These are phyloP conservation scores for Andrena hattorfiana DNA, from an alignment of 2,888 invertebrate genomes.

Conservation along the genomic window DNA sequence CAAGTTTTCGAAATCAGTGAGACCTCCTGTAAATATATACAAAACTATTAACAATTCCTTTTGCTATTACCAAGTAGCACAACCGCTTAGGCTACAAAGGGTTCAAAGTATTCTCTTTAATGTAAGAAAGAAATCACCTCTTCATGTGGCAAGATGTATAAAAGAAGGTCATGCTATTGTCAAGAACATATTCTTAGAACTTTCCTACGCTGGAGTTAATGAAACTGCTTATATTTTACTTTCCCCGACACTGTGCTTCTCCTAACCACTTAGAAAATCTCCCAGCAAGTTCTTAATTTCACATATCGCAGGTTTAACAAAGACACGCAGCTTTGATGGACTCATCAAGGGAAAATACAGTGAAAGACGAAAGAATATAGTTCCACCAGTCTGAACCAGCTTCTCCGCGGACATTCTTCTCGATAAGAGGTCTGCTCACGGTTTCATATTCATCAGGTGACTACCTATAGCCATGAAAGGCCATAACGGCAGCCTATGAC, in stretches of 20 bases:
- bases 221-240: background rate
- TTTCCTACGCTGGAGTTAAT: background rate
- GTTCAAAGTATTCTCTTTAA: too few relatives aligned
- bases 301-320: background rate
- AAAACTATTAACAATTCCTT: too few relatives aligned
- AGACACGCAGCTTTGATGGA: conserved; percentile 18
- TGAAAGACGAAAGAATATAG: conserved; percentile 43
- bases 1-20: too few relatives aligned
- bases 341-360: background rate
- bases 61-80: too few relatives aligned
- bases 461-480: background rate
- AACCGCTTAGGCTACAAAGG: too few relatives aligned
- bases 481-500: background rate
- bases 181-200: background rate
- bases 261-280: background rate
- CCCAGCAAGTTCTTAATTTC: conserved; percentile 3
- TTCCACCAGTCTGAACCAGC: conserved; percentile 65
- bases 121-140: background rate
- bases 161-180: background rate
- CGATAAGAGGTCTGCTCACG: conserved; percentile 29
- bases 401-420: conserved; percentile 62
- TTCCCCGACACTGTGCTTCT: background rate
- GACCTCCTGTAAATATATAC: too few relatives aligned
- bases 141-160: background rate
- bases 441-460: conserved; percentile 66